Conservation (phyloP, 2,113 vertebrate genomes). For the Morone saxatilis region DNA sequence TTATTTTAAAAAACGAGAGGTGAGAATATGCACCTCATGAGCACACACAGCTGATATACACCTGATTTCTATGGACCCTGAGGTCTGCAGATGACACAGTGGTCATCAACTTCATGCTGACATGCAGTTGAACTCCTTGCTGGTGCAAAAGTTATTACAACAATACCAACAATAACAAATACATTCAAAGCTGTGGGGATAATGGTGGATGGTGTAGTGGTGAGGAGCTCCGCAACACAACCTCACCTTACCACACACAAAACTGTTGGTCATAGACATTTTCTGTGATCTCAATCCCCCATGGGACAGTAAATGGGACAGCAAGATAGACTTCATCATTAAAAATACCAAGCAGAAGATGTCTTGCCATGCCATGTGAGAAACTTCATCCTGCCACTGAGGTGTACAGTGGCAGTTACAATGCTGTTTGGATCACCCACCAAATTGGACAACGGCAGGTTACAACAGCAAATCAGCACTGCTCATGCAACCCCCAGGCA, state of each 20-base stretch:
- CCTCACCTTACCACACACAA: too few species aligned
- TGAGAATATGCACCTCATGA: neutral
- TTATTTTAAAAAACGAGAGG: neutral
- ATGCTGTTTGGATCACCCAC: neutral
- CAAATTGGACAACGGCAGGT: neutral
- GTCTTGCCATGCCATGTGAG: neutral
- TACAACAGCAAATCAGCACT: neutral
- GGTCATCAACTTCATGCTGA: neutral
- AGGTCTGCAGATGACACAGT: neutral
- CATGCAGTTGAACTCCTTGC: neutral
- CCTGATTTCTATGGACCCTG: neutral
- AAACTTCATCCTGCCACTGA: neutral
- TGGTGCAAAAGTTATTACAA: neutral
- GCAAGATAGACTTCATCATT: neutral
- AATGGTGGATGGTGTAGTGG: neutral
- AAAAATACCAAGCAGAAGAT: neutral
- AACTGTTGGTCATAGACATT: neutral
- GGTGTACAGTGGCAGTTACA: neutral
- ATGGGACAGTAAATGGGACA: neutral
- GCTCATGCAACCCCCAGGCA: neutral
- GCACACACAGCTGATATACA: neutral
- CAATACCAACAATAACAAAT: neutral
- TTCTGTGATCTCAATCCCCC: neutral
- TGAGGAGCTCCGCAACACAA: neutral
- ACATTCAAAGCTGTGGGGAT: neutral